phyloP scores from a whole-genome alignment of 2,113 vertebrate species.

The Pantherophis guttatus region DNA sequence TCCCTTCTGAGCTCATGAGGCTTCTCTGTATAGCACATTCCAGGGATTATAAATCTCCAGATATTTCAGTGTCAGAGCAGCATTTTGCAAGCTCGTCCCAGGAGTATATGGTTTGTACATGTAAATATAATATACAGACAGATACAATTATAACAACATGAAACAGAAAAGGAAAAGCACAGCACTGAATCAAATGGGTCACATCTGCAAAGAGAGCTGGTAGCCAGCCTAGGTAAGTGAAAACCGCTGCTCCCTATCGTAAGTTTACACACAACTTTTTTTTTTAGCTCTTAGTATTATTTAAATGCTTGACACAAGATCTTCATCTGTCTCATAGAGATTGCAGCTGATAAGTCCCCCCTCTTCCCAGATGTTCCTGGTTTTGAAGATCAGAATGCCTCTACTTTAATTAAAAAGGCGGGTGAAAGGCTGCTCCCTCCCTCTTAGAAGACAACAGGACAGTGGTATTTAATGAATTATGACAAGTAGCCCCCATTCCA shows the following conservation, averaged over 20 bases:
- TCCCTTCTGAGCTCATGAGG: not conserved
- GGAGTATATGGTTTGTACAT: rapidly evolving
- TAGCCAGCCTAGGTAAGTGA: slow-evolving; percentile 53
- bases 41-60: not conserved
- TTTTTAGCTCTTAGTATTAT: slow-evolving; percentile 14
- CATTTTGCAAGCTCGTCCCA: rapidly evolving
- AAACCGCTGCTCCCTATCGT: slow-evolving; percentile 42
- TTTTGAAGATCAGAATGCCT: not conserved
- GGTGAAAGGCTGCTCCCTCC: not conserved
- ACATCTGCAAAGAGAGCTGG: slow-evolving; percentile 40
- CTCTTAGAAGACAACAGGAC: not conserved
- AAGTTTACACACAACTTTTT: not conserved
- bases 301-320: not conserved
- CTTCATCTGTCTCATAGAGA: not conserved
- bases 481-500: not conserved
- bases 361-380: not conserved
- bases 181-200: slow-evolving; percentile 23
- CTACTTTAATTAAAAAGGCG: not conserved
- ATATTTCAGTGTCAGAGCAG: not conserved
- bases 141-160: rapidly evolving
- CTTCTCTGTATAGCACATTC: rapidly evolving
- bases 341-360: not conserved
- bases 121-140: not conserved
- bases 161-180: not conserved
- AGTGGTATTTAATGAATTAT: not conserved